Percentiles rank a stretch among this genome's conserved stretches.
Conservation (phyloP, 1,140 invertebrate species). For the Macrosteles quadrilineatus region DNA sequence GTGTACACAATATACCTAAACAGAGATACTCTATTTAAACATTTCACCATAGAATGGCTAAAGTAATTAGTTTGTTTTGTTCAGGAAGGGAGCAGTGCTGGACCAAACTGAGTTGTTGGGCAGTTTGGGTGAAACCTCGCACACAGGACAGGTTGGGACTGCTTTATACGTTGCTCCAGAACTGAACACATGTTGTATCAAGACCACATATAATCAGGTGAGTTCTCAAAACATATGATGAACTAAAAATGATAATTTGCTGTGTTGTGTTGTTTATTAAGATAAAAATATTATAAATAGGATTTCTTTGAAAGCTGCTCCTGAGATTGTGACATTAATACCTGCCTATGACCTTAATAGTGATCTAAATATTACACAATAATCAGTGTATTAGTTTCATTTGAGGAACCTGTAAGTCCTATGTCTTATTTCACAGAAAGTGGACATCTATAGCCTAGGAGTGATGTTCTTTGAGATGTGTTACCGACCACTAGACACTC, state of each 20-base stretch:
- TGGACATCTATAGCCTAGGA: constrained; percentile 90
- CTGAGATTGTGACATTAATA: too few relatives aligned
- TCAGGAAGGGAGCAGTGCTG: constrained; percentile 8
- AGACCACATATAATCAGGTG: constrained; percentile 73
- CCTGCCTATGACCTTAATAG: too few relatives aligned
- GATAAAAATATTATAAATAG: too few relatives aligned
- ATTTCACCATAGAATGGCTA: too few relatives aligned
- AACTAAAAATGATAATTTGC: background rate
- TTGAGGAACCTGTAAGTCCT: too few relatives aligned
- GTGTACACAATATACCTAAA: too few relatives aligned
- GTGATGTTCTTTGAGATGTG: constrained; percentile 97
- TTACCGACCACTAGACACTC: constrained; percentile 75
- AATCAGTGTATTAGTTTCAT: too few relatives aligned
- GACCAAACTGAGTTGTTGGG: background rate
- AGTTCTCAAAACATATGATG: background rate
- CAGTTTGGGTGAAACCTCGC: constrained; percentile 49
- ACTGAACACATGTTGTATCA: constrained; percentile 62
- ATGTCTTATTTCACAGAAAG: too few relatives aligned
- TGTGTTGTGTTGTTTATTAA: too few relatives aligned
- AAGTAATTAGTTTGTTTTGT: constrained; percentile 33
- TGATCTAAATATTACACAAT: too few relatives aligned
- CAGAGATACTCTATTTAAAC: too few relatives aligned
- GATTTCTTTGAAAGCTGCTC: too few relatives aligned
- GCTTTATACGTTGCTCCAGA: constrained; percentile 93
- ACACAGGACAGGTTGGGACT: constrained; percentile 87